Evolutionary conservation across 2,797 vertebrate species (phyloP).

Genomic region (Synaphobranchus kaupii): DNA sequence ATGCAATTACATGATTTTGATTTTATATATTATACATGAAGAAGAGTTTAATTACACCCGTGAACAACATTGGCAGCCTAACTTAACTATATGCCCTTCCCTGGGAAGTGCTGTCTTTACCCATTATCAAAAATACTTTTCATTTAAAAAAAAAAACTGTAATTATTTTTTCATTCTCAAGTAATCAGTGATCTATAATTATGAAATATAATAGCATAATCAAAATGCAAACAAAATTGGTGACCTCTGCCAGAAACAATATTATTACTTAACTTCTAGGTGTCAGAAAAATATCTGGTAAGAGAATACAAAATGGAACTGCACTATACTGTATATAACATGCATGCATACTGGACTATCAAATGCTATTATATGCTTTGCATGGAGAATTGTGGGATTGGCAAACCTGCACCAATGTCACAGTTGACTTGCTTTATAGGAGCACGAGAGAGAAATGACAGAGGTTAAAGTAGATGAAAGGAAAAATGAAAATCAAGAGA

Average conservation of each 20-base stretch:
- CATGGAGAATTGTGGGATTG: neutral
- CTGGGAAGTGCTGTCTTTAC: neutral
- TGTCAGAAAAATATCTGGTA: neutral
- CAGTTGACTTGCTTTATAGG: neutral
- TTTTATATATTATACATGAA: neutral
- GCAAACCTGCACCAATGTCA: neutral
- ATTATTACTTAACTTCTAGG: neutral
- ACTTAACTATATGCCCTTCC: neutral
- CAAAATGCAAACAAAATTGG: neutral
- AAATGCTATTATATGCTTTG: neutral
- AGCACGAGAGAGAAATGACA: neutral
- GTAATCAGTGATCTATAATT: neutral
- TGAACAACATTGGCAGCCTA: neutral
- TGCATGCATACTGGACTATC: neutral
- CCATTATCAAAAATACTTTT: neutral
- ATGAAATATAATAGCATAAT: neutral
- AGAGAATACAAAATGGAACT: neutral
- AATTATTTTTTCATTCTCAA: neutral
- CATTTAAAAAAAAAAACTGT: neutral
- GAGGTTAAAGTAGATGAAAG: neutral
- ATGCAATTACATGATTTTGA: neutral
- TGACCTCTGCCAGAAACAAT: no score
- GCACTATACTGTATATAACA: neutral
- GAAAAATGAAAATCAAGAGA: constrained; percentile 18
- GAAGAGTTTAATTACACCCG: neutral